A percentile compares a stretch with the other conserved stretches of the same genome.
These are phyloP conservation scores for Corbicula japonica DNA, from an alignment of 2,888 invertebrate species.

Conservation along the genomic window DNA sequence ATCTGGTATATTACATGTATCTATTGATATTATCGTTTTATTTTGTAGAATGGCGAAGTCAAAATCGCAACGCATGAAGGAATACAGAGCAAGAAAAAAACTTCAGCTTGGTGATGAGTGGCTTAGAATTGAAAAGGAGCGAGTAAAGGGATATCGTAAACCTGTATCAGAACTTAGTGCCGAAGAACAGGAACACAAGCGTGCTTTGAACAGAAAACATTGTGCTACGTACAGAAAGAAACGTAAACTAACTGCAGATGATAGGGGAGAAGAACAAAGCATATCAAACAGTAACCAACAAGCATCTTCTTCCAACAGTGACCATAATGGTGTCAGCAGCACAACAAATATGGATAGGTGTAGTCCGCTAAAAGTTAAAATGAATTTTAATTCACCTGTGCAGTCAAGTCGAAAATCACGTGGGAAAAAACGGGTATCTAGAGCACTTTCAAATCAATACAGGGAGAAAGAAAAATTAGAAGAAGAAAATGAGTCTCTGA, in stretches of 20 bases:
- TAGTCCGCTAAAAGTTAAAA: neutral
- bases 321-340: neutral
- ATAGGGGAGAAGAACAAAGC: neutral
- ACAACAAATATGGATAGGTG: neutral
- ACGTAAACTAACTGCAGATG: neutral
- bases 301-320: neutral
- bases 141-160: slow-evolving; percentile 22
- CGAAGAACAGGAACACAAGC: slow-evolving; percentile 12
- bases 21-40: neutral
- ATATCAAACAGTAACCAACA: too few relatives aligned
- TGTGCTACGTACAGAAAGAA: neutral
- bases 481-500: slow-evolving; percentile 12
- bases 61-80: slow-evolving; percentile 39
- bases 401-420: neutral
- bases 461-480: slow-evolving; percentile 8
- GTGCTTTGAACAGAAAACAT: slow-evolving; percentile 3
- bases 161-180: slow-evolving; percentile 21
- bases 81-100: slow-evolving; percentile 46
- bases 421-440: neutral
- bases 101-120: slow-evolving; percentile 28
- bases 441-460: neutral
- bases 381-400: neutral
- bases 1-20: neutral
- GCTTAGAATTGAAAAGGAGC: slow-evolving; percentile 12
- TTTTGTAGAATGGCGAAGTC: slow-evolving; percentile 41